A percentile compares a stretch with the other conserved stretches of the same genome.
These are phyloP conservation scores for Aphidius gifuensis DNA, from an alignment of 1,140 invertebrate species.

Conservation along the genomic window DNA sequence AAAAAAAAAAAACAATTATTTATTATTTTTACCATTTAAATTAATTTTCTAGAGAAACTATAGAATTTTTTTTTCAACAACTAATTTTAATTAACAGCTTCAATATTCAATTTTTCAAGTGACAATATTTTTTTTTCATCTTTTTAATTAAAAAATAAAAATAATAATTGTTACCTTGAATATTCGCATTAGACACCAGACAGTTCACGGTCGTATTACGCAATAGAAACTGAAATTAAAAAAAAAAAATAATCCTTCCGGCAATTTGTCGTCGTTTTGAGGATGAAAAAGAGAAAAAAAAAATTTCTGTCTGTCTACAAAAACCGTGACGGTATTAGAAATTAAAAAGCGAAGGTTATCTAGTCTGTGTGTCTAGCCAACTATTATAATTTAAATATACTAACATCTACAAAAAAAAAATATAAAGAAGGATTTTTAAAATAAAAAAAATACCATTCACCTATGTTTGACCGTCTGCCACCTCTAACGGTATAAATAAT, in stretches of 20 bases:
- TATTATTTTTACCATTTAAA: no score
- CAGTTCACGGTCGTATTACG: slow-evolving; percentile 19
- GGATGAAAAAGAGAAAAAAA: slow-evolving; percentile 1
- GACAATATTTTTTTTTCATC: no score
- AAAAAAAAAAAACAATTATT: no score
- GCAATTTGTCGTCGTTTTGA: background rate
- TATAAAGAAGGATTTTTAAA: no score
- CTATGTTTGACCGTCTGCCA: slow-evolving; percentile 44
- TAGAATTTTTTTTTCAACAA: no score
- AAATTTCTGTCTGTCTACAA: background rate
- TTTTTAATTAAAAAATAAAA: background rate
- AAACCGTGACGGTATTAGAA: slow-evolving; percentile 6
- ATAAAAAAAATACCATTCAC: background rate
- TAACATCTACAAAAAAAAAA: no score
- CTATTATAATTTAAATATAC: no score
- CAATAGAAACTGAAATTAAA: slow-evolving; percentile 10
- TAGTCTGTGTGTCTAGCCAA: no score
- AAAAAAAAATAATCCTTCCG: slow-evolving; percentile 13
- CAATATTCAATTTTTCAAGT: no score
- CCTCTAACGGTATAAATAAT: slow-evolving; percentile 42
- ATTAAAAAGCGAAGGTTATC: slow-evolving; percentile 13
- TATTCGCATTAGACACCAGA: slow-evolving; percentile 15
- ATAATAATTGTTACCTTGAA: background rate
- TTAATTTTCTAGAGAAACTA: no score
- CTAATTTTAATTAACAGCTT: no score